A percentile compares a stretch with the other conserved stretches of the same genome.
Conservation (phyloP, 30 jellyfish, hydroid and myxozoan species). For the Hydra vulgaris region DNA sequence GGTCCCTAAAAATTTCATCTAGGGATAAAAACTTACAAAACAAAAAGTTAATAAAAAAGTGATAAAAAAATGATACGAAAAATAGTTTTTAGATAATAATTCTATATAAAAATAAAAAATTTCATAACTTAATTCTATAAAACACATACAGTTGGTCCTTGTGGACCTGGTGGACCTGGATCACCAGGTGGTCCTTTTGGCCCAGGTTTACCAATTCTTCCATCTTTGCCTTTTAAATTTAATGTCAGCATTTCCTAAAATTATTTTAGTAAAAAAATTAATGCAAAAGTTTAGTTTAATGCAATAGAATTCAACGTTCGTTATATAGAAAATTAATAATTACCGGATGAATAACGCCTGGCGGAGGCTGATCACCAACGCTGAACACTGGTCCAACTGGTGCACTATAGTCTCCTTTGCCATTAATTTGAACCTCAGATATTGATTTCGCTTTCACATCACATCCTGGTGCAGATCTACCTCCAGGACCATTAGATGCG, state of each 20-base stretch:
- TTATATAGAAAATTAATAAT: conserved; percentile 12
- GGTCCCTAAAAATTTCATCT: conserved; percentile 89
- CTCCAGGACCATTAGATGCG: conserved; percentile 38
- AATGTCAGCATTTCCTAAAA: conserved; percentile 78
- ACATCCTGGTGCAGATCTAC: conserved; percentile 39
- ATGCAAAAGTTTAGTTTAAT: too few species aligned
- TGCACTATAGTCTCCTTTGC: conserved; percentile 74
- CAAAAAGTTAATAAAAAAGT: background rate
- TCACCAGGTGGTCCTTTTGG: conserved; percentile 99
- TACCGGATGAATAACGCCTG: conserved; percentile 93
- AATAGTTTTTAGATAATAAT: background rate
- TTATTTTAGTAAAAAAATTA: too few species aligned
- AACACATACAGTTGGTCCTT: conserved; percentile 84
- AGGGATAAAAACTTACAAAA: background rate
- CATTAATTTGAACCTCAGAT: conserved; percentile 80
- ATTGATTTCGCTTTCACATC: conserved; percentile 49
- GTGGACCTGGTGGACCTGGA: conserved; percentile 98
- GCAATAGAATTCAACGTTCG: too few species aligned
- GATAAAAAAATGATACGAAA: background rate
- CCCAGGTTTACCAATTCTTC: conserved; percentile 95
- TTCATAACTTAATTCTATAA: background rate
- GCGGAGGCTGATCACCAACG: conserved; percentile 97
- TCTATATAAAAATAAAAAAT: too few species aligned
- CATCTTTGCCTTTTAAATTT: conserved; percentile 98
- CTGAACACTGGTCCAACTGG: conserved; percentile 97